These are phyloP conservation scores for Hippopotamyrus pictus DNA, from an alignment of 2,797 vertebrate genomes.

Conservation along the genomic window DNA sequence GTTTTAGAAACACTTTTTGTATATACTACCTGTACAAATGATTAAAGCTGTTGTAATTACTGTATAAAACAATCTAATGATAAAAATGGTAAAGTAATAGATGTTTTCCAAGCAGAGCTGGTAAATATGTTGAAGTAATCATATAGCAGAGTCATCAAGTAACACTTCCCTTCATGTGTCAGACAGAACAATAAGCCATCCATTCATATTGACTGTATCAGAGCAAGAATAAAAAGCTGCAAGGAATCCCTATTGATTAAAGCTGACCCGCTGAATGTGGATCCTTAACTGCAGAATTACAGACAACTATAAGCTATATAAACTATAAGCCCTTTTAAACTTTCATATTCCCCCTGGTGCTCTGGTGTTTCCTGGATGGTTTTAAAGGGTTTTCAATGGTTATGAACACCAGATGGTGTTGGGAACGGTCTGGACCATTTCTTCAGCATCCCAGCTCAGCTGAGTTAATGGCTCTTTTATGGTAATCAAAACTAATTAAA, in stretches of 20 bases:
- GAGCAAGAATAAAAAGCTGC: neutral
- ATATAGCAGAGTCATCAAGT: neutral
- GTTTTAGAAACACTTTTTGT: neutral
- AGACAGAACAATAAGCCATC: neutral
- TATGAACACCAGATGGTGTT: slow-evolving; percentile 9
- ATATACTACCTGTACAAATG: neutral
- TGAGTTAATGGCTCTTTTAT: neutral
- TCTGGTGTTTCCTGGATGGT: neutral
- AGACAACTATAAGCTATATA: neutral
- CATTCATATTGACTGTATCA: neutral
- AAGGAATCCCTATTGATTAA: neutral
- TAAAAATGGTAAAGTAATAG: neutral
- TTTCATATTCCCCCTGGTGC: neutral
- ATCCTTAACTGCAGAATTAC: neutral
- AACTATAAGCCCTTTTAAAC: neutral
- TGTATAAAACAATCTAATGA: neutral
- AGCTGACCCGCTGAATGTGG: neutral
- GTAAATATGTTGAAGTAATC: neutral
- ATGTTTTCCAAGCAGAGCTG: neutral
- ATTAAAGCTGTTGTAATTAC: neutral
- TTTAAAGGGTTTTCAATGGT: neutral
- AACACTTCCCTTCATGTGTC: slow-evolving; percentile 2
- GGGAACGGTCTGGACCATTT: neutral
- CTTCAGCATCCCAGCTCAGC: slow-evolving; percentile 2
- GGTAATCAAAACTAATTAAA: neutral